Evolutionary conservation across 2,113 vertebrate genomes (phyloP), one percentile per base, ranked within the genome.

Genomic region (Fulmarus glacialis): DNA sequence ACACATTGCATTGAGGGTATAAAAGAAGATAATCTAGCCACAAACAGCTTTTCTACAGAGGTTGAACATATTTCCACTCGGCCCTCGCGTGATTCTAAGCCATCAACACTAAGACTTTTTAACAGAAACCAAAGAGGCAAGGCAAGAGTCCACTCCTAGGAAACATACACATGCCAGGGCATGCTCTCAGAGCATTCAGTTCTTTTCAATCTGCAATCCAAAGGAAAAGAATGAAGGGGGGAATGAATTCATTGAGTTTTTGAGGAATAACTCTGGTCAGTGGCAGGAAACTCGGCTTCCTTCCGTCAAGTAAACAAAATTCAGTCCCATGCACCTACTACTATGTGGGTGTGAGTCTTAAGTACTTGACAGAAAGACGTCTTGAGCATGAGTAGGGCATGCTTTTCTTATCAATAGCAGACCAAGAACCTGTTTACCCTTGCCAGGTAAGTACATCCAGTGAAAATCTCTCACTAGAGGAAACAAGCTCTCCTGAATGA

Each of bases 151-250:
- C 48, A 45, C 63, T 59, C 38, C 45, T 17, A n/a, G 24, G 26
- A 66, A 50, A 71, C 7, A 18, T 0, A 0, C 1, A 14, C 8
- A 17, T 26, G 12, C 22, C 32, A 45, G 11, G 34, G 29, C 34
- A 59, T 0, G 9, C 34, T 40, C 56, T 43, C 32, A 2, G 1
- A 58, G 50, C 19, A n/a, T 13, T 42, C 66, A 20, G 7, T 20
- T 48, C 30, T 48, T 79, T 67, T 36, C 30, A 73, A 48, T 22
- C 38, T 48, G 15, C 53, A 60, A 55, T 20, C 30, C 72, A 55
- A 84, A 48, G 20, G 29, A 72, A 89, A 73, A 73, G 34, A 74
- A 63, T 18, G 15, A 90, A 68, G 24, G 0, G 5, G 11, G 4
- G 26, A 53, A 71, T 4, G 7, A 48, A 71, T 50, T 72, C 3